Evolutionary conservation across 2,797 vertebrate species (phyloP).

Genomic region (Dallia pectoralis): DNA sequence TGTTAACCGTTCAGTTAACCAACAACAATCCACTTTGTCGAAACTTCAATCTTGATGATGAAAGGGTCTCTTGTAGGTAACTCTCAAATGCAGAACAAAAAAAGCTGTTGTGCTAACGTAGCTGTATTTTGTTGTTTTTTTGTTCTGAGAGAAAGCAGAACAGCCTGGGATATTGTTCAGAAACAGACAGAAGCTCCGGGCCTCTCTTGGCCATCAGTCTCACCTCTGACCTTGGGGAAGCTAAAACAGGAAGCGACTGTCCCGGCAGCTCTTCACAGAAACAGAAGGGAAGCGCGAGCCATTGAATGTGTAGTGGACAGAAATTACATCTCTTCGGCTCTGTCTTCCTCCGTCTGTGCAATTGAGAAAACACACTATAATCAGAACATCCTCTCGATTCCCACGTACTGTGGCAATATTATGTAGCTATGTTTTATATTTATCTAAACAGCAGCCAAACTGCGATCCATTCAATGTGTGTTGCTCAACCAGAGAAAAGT

Average conservation of each 20-base stretch:
- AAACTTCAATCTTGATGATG: neutral
- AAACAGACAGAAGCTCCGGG: constrained; percentile 11
- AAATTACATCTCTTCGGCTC: constrained; percentile 7
- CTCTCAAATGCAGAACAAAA: neutral
- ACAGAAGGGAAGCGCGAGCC: constrained; percentile 15
- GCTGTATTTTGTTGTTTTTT: constrained; percentile 19
- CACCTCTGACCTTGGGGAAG: constrained; percentile 33
- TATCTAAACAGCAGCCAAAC: neutral
- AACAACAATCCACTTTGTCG: neutral
- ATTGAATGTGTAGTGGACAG: constrained; percentile 2
- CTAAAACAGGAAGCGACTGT: constrained; percentile 35
- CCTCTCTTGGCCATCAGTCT: constrained; percentile 25
- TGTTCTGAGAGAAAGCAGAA: constrained; percentile 5
- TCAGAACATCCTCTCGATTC: neutral
- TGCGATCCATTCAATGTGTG: too few species aligned
- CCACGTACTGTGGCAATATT: neutral
- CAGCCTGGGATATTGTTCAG: constrained; percentile 27
- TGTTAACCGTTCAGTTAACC: neutral
- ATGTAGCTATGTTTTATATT: neutral
- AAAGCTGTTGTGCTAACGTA: constrained; percentile 9
- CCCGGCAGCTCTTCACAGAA: constrained; percentile 12
- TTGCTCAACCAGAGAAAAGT: neutral
- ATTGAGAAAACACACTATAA: neutral
- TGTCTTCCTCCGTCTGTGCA: neutral
- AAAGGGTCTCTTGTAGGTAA: neutral